Conservation (phyloP, 92 coral and sea anemone species). For the Palythoa caribaeorum region DNA sequence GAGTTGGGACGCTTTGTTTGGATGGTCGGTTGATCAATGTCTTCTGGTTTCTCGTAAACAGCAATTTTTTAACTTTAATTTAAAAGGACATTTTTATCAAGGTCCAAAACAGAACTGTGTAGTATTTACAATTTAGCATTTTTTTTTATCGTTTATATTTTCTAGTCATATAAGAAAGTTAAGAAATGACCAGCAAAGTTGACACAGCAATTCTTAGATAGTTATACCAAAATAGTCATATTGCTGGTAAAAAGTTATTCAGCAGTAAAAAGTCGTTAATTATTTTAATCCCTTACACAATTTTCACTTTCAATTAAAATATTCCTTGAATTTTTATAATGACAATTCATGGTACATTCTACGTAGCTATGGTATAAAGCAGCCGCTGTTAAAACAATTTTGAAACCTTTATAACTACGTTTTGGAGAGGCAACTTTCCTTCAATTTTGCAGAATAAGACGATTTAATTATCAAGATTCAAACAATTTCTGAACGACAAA, state of each 20-base stretch:
- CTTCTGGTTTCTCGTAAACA: background rate
- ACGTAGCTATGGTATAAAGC: too few relatives aligned
- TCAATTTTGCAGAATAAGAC: too few relatives aligned
- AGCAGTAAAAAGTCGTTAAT: too few relatives aligned
- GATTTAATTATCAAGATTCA: background rate
- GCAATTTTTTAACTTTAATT: background rate
- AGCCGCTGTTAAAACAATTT: too few relatives aligned
- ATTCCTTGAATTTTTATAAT: too few relatives aligned
- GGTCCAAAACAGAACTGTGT: background rate
- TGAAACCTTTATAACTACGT: too few relatives aligned
- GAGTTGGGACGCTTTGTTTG: too few relatives aligned
- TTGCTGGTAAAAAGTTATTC: background rate
- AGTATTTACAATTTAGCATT: slow-evolving; percentile 20
- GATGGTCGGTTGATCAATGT: background rate
- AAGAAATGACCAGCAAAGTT: background rate
- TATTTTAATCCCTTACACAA: too few relatives aligned
- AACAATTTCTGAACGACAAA: background rate
- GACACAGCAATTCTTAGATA: background rate
- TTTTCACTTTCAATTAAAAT: too few relatives aligned
- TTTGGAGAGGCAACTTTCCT: too few relatives aligned
- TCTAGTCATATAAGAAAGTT: background rate
- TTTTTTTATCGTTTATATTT: background rate
- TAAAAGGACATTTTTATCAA: background rate
- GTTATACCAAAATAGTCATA: background rate
- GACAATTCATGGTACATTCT: too few relatives aligned